Evolutionary conservation across 53 echinoderm and acorn worm species (phyloP).

Genomic region (Paracentrotus lividus): DNA sequence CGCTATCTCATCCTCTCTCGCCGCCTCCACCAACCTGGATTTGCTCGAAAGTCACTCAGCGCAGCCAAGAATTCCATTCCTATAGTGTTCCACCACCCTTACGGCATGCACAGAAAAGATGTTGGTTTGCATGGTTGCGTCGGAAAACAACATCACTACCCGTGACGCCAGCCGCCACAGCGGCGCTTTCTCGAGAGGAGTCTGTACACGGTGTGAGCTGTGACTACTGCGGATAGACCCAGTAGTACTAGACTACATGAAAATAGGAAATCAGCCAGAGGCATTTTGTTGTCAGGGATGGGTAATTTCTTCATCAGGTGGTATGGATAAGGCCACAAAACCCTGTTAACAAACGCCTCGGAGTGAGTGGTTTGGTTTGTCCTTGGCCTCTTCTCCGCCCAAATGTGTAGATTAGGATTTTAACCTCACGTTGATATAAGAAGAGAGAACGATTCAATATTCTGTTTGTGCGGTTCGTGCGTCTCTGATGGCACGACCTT

Average conservation of each 20-base stretch:
- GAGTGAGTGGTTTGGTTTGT: not conserved
- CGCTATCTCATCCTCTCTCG: constrained; percentile 82
- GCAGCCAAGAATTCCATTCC: constrained; percentile 82
- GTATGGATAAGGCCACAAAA: not conserved
- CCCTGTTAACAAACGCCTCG: not conserved
- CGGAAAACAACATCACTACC: not conserved
- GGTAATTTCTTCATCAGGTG: no score
- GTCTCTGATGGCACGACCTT: not conserved
- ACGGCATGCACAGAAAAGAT: constrained; percentile 83
- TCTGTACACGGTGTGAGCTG: constrained; percentile 57
- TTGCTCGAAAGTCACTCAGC: constrained; percentile 82
- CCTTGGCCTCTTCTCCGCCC: not conserved
- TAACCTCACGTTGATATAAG: not conserved
- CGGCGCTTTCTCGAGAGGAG: constrained; percentile 65
- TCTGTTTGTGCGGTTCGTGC: not conserved
- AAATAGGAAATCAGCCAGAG: constrained; percentile 47
- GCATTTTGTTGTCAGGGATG: constrained; percentile 49
- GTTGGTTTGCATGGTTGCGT: constrained; percentile 60
- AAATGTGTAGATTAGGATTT: not conserved
- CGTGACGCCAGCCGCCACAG: constrained; percentile 22
- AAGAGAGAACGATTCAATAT: no score
- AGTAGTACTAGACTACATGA: constrained; percentile 54
- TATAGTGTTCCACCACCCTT: constrained; percentile 83
- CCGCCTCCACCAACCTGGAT: constrained; percentile 77
- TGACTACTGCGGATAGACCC: constrained; percentile 53